Evolutionary conservation across 2,797 vertebrate species (phyloP).

Genomic region (Propithecus perrieri): DNA sequence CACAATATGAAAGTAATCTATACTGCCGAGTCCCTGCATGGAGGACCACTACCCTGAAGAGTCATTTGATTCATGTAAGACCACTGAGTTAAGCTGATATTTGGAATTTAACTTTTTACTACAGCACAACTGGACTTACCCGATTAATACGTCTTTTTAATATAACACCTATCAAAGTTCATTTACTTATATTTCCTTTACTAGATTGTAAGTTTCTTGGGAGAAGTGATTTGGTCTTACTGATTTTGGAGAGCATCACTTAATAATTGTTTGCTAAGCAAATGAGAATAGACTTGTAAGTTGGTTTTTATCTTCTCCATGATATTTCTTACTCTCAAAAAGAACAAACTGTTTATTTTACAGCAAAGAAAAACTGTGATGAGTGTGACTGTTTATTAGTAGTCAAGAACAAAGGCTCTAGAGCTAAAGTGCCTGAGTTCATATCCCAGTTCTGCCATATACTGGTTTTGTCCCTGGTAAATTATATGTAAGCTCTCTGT

Average conservation of each 20-base stretch:
- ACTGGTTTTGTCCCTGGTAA: neutral
- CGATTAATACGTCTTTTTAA: neutral
- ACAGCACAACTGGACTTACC: neutral
- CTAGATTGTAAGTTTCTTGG: neutral
- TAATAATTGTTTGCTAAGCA: slow-evolving; percentile 4
- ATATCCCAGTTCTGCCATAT: neutral
- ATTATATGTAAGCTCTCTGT: neutral
- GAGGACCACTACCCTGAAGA: neutral
- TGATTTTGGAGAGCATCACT: neutral
- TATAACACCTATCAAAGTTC: neutral
- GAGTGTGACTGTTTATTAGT: neutral
- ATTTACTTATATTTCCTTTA: neutral
- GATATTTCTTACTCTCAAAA: neutral
- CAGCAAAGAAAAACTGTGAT: neutral
- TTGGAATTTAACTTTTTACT: neutral
- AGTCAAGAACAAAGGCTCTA: neutral
- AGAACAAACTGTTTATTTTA: neutral
- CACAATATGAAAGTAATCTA: neutral
- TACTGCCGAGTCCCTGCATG: neutral
- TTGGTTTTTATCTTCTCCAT: neutral
- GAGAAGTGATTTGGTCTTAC: neutral
- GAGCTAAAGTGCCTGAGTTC: neutral
- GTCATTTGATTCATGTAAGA: neutral
- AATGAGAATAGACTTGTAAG: neutral
- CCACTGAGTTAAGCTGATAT: neutral